phyloP scores from a whole-genome alignment of 2,113 vertebrate species.

The Coryphaenoides rupestris region DNA sequence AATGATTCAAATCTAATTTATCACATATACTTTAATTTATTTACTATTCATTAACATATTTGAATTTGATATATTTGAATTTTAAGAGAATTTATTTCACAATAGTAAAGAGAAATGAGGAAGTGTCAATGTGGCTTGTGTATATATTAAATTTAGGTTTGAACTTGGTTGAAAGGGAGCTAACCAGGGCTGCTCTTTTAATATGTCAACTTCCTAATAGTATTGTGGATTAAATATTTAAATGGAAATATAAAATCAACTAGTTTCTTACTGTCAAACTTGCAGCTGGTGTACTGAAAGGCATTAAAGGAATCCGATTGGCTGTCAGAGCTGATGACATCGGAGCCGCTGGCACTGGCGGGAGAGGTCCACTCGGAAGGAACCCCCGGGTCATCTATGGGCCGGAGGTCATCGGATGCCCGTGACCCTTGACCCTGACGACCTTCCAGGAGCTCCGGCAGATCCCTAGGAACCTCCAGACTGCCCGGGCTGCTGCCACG shows the following conservation, averaged over 20 bases:
- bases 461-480: slow-evolving; percentile 92
- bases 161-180: too few relatives aligned
- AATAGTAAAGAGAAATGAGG: too few relatives aligned
- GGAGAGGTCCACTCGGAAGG: slow-evolving; percentile 97
- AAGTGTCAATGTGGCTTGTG: too few relatives aligned
- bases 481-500: slow-evolving; percentile 97
- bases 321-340: slow-evolving; percentile 95
- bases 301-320: slow-evolving; percentile 96
- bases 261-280: slow-evolving; percentile 89
- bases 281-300: slow-evolving; percentile 90
- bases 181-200: too few relatives aligned
- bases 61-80: too few relatives aligned
- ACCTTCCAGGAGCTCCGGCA: slow-evolving; percentile 86
- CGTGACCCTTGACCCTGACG: slow-evolving; percentile 79
- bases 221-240: neutral
- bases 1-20: too few relatives aligned
- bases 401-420: slow-evolving; percentile 84
- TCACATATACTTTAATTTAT: too few relatives aligned
- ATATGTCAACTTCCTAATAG: too few relatives aligned
- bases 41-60: too few relatives aligned
- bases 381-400: slow-evolving; percentile 88
- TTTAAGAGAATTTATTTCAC: too few relatives aligned
- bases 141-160: too few relatives aligned
- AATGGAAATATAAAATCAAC: too few relatives aligned
- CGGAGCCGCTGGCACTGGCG: slow-evolving; percentile 93